Base-by-base conservation (phyloP, 2,797 vertebrate species). In the Coccyzus lansbergi region DNA sequence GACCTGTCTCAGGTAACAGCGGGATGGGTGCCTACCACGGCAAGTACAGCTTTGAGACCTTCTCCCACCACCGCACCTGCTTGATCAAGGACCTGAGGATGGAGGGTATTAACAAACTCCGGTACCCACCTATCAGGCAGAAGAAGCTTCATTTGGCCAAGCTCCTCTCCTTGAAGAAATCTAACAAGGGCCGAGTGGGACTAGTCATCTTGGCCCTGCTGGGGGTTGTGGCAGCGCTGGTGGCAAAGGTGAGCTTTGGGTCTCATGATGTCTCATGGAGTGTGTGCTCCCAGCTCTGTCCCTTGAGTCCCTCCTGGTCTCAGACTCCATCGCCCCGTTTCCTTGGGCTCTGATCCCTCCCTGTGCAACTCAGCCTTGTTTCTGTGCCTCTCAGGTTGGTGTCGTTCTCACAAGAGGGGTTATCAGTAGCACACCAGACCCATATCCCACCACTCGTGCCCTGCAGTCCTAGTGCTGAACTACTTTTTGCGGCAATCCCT, bases 11-110 rank as follows among this genome's bases (percentile, higher is more conserved):
- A 99, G 99, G 99, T 49, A 92, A 98, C 94, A 99, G 99, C 0
- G 99, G 99, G 34, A 99, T 98, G 97, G 99, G 99, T 0, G 65
- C 95, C 40, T 99, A 99, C 94, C 99, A 98, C 0, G 98, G 99
- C 75, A 98, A 93, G 90, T 95, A 98, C 97, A 98, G 97, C 92
- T 99, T 99, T 7, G 97, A 99, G 76, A 98, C 97, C 91, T 98
- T 99, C 82, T 99, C 99, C 78, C 99, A 99, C 97, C 97, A 86
- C 38, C 98, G 98, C 2, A 91, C 98, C 9, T 99, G 98, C 94
- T 96, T 99, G 42, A 49, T 99, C 52, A 98, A 97, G 92, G 97
- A 98, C 15, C 97, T 99, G 92, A 95, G 65, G 60, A 97, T 98
- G 97, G 99, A 99, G 63, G 80, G 91, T 1, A 7, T 96, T 4